These are phyloP conservation scores for Lissonota sp. DNA, from an alignment of 2,888 invertebrate genomes.

Conservation along the genomic window DNA sequence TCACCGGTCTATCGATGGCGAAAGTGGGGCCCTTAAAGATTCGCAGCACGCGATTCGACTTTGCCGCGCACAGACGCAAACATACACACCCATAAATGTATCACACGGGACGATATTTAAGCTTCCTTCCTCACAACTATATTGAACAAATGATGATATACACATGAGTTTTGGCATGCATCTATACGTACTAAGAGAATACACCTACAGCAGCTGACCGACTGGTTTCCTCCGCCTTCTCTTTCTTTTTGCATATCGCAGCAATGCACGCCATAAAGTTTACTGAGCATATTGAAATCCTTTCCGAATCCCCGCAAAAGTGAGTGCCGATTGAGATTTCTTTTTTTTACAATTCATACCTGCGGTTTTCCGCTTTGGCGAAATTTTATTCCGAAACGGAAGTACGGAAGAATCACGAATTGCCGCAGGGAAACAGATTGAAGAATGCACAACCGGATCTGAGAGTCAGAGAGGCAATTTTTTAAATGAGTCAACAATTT, in stretches of 20 bases:
- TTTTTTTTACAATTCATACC: constrained; percentile 46
- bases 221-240: constrained; percentile 46
- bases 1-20: constrained; percentile 25
- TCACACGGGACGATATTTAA: constrained; percentile 47
- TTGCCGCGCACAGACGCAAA: constrained; percentile 19
- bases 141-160: not conserved
- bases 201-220: constrained; percentile 22
- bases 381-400: constrained; percentile 51
- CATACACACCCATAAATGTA: not conserved
- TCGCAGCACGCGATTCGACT: constrained; percentile 62
- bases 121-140: constrained; percentile 38
- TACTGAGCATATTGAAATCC: constrained; percentile 60
- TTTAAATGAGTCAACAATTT: too few relatives aligned
- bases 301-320: constrained; percentile 56
- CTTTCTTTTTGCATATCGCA: constrained; percentile 17
- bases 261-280: constrained; percentile 50
- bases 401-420: constrained; percentile 41
- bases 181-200: constrained; percentile 7
- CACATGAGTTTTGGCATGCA: not conserved
- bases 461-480: too few relatives aligned
- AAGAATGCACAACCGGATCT: constrained; percentile 5
- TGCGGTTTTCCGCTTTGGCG: constrained; percentile 59
- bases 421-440: not conserved
- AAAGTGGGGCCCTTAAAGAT: constrained; percentile 56
- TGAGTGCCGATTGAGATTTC: constrained; percentile 55